phyloP scores from a whole-genome alignment of 2,888 invertebrate species.

The Parnassius glacialis region DNA sequence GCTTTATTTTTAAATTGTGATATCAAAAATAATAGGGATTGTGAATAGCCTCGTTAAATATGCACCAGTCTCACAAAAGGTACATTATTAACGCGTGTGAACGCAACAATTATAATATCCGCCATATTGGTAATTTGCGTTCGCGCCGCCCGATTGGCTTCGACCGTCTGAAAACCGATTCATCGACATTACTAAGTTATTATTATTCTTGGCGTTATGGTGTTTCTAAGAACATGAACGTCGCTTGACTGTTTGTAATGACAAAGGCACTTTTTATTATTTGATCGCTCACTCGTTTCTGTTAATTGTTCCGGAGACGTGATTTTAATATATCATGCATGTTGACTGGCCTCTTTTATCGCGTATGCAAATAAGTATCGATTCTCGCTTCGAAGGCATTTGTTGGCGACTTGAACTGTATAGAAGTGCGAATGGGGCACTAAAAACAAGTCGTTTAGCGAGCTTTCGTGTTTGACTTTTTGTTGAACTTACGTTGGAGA shows the following conservation, averaged over 20 bases:
- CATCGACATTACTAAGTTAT: conserved; percentile 47
- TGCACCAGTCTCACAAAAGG: conserved; percentile 19
- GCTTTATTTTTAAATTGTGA: conserved; percentile 7
- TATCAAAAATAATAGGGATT: conserved; percentile 18
- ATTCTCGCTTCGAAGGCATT: conserved; percentile 38
- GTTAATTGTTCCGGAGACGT: conserved; percentile 75
- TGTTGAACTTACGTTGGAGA: conserved; percentile 32
- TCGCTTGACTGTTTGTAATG: conserved; percentile 62
- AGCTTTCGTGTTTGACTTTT: conserved; percentile 34
- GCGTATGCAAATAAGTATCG: conserved; percentile 66
- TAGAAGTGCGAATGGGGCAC: conserved; percentile 45
- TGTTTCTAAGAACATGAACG: conserved; percentile 60
- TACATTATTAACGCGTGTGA: conserved; percentile 25
- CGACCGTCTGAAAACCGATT: conserved; percentile 50
- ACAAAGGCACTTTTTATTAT: conserved; percentile 76
- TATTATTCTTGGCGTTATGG: conserved; percentile 48
- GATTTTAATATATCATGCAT: conserved; percentile 78
- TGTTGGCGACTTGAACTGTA: conserved; percentile 30
- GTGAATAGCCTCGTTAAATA: conserved; percentile 25
- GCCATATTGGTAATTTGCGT: conserved; percentile 54
- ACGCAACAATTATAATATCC: conserved; percentile 41
- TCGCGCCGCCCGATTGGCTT: conserved; percentile 49
- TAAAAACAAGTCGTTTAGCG: conserved; percentile 36
- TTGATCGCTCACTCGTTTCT: conserved; percentile 74
- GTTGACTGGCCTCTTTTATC: conserved; percentile 68